Conservation (phyloP, 2,888 invertebrate genomes). For the Toxonevra muliebris region DNA sequence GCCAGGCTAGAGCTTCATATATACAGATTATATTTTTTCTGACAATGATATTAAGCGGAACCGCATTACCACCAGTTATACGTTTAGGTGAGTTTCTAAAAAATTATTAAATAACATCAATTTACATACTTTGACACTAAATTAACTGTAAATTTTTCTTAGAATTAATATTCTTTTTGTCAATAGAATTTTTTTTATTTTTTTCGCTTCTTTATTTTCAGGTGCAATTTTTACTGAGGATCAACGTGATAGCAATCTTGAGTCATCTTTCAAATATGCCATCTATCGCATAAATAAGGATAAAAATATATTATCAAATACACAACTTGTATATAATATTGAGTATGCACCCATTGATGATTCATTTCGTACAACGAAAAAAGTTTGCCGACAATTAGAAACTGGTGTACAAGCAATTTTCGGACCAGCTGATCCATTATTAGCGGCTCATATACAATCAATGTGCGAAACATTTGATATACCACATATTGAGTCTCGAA, state of each 20-base stretch:
- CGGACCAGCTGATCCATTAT: conserved; percentile 84
- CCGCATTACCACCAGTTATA: conserved; percentile 72
- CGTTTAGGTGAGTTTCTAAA: conserved; percentile 69
- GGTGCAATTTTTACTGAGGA: conserved; percentile 94
- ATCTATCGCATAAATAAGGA: conserved; percentile 94
- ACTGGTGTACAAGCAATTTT: conserved; percentile 76
- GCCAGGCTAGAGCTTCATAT: background rate
- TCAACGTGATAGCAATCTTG: conserved; percentile 84
- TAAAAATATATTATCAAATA: conserved; percentile 81
- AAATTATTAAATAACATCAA: background rate
- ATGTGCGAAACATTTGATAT: conserved; percentile 89
- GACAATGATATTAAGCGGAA: conserved; percentile 55
- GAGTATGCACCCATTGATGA: conserved; percentile 90
- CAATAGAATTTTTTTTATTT: no score
- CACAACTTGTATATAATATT: conserved; percentile 91
- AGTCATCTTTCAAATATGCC: conserved; percentile 93
- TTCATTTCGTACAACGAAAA: conserved; percentile 90
- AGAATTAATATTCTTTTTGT: no score
- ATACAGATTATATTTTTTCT: conserved; percentile 35
- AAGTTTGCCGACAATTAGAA: conserved; percentile 74
- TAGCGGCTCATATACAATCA: conserved; percentile 86
- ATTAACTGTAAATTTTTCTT: no score
- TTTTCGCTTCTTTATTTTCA: conserved; percentile 56
- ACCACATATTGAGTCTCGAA: conserved; percentile 85
- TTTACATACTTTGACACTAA: no score